phyloP scores from a whole-genome alignment of 2,113 vertebrate species.

The Gopherus flavomarginatus region DNA sequence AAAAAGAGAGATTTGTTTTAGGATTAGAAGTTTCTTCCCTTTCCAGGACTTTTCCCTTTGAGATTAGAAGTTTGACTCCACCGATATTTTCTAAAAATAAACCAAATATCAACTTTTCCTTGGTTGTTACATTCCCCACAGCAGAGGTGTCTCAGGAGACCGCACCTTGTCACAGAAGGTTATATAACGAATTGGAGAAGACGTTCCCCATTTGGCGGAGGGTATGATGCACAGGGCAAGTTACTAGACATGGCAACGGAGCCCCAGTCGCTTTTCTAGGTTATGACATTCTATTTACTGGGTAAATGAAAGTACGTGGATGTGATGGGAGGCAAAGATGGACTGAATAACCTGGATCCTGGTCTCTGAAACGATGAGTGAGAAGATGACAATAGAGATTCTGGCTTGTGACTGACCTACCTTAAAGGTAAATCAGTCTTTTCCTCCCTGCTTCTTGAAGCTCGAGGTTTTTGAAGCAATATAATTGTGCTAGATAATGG shows the following conservation, averaged over 20 bases:
- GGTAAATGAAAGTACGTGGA: background rate
- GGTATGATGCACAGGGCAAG: too few relatives aligned
- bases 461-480: background rate
- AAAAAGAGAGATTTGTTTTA: too few relatives aligned
- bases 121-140: too few relatives aligned
- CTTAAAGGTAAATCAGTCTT: background rate
- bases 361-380: background rate
- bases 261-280: background rate
- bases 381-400: background rate
- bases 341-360: background rate
- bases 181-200: background rate
- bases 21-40: too few relatives aligned
- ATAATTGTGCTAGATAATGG: too few relatives aligned
- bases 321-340: background rate
- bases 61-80: background rate
- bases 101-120: too few relatives aligned
- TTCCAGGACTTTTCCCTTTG: too few relatives aligned
- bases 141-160: too few relatives aligned
- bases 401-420: background rate
- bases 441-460: background rate
- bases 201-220: background rate
- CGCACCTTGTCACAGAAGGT: background rate
- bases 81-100: background rate
- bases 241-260: background rate
- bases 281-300: background rate